These are phyloP conservation scores for Geotrupes spiniger DNA, from an alignment of 2,888 invertebrate species.

Conservation along the genomic window DNA sequence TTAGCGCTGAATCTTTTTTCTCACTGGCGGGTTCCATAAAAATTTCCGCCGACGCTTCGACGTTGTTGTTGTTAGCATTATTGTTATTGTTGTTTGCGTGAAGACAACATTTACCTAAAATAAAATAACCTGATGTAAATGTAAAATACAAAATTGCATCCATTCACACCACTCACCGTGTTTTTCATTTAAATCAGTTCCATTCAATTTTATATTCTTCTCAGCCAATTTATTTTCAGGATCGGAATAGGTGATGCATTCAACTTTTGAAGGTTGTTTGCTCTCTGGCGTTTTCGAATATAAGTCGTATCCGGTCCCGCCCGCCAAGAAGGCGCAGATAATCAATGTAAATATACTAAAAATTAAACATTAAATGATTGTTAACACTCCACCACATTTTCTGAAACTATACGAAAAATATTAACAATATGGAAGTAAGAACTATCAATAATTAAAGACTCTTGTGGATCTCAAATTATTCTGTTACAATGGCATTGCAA, in stretches of 20 bases:
- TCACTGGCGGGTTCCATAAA: conserved; percentile 9
- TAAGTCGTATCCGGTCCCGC: conserved; percentile 72
- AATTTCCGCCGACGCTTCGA: conserved; percentile 17
- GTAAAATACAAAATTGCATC: neutral
- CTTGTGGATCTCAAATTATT: too few relatives aligned
- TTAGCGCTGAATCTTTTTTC: neutral
- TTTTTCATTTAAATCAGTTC: conserved; percentile 43
- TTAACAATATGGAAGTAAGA: too few relatives aligned
- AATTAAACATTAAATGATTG: neutral
- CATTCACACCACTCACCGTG: conserved; percentile 35
- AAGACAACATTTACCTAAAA: conserved; percentile 42
- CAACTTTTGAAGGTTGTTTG: conserved; percentile 40
- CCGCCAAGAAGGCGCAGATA: conserved; percentile 57
- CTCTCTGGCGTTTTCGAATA: conserved; percentile 53
- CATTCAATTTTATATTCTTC: conserved; percentile 38
- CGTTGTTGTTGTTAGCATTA: conserved; percentile 22
- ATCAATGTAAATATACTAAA: conserved; percentile 55
- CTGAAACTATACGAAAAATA: conserved; percentile 6
- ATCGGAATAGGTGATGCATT: conserved; percentile 51
- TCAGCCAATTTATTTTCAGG: conserved; percentile 30
- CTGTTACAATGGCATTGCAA: neutral
- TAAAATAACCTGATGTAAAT: conserved; percentile 5
- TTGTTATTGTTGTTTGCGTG: conserved; percentile 44
- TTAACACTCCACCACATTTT: neutral
- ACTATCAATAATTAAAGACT: too few relatives aligned